These are phyloP conservation scores for Ryuthela nishihirai DNA, from an alignment of 2,888 invertebrate genomes.

Conservation along the genomic window DNA sequence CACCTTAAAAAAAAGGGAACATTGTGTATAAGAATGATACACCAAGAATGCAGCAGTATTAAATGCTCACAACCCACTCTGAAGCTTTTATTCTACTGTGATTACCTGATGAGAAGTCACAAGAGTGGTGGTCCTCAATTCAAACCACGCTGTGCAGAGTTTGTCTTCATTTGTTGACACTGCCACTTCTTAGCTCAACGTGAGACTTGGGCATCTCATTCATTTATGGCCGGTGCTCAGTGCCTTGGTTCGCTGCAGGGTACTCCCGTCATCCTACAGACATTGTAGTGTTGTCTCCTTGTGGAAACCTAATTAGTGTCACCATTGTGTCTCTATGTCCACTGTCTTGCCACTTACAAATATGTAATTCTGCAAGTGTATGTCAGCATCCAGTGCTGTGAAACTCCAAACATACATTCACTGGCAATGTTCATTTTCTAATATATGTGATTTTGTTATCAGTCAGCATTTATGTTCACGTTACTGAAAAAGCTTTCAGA, in stretches of 20 bases:
- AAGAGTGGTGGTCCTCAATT: constrained; percentile 27
- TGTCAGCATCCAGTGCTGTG: background rate
- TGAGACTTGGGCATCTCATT: constrained; percentile 19
- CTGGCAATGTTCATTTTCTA: constrained; percentile 6
- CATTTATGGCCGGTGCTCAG: constrained; percentile 31
- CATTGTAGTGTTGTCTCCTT: constrained; percentile 9
- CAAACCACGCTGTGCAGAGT: constrained; percentile 3
- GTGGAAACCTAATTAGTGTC: too few species aligned
- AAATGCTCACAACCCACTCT: constrained; percentile 34
- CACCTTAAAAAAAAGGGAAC: too few species aligned
- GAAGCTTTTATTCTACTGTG: constrained; percentile 33
- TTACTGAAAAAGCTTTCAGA: background rate
- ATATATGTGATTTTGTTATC: constrained; percentile 17
- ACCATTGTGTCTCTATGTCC: too few species aligned
- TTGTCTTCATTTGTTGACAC: constrained; percentile 27
- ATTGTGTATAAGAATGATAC: too few species aligned
- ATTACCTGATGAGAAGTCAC: constrained; percentile 15
- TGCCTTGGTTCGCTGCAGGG: constrained; percentile 39
- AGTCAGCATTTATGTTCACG: constrained; percentile 23
- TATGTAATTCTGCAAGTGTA: background rate
- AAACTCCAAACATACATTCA: background rate
- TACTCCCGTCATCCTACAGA: constrained; percentile 36
- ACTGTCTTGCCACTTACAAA: constrained; percentile 6
- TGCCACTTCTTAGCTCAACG: constrained; percentile 35
- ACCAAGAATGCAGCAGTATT: too few species aligned